phyloP scores from a whole-genome alignment of 1,140 invertebrate genomes.

The Temnothorax nylanderi region DNA sequence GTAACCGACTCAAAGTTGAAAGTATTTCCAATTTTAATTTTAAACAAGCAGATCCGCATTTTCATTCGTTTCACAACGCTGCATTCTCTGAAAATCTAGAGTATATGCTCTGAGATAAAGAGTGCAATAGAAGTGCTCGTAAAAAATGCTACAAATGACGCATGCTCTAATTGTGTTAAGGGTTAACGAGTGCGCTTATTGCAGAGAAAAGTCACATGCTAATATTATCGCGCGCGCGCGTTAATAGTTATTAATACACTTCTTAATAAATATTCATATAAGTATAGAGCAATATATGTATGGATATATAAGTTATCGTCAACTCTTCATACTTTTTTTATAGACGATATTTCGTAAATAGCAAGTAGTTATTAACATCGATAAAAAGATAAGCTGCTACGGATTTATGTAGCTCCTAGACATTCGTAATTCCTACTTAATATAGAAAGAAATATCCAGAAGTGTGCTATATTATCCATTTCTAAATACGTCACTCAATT shows the following conservation, averaged over 20 bases:
- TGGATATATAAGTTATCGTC: background rate
- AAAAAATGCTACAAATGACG: slow-evolving; percentile 78
- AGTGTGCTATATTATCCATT: slow-evolving; percentile 24
- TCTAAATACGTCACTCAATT: background rate
- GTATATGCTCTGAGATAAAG: slow-evolving; percentile 45
- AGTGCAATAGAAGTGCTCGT: slow-evolving; percentile 79
- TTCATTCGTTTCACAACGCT: slow-evolving; percentile 53
- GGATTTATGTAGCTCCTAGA: slow-evolving; percentile 16
- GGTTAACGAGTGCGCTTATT: slow-evolving; percentile 77
- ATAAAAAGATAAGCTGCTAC: background rate
- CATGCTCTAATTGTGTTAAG: slow-evolving; percentile 82
- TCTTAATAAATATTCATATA: slow-evolving; percentile 27
- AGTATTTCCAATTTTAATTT: slow-evolving; percentile 53
- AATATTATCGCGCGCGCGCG: background rate
- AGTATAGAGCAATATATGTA: slow-evolving; percentile 7
- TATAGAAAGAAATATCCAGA: slow-evolving; percentile 33
- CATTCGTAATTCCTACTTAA: slow-evolving; percentile 33
- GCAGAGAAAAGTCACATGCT: slow-evolving; percentile 78
- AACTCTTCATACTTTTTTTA: background rate
- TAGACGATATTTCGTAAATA: slow-evolving; percentile 15
- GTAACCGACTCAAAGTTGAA: background rate
- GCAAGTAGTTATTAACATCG: background rate
- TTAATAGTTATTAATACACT: slow-evolving; percentile 27
- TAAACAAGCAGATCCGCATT: slow-evolving; percentile 22
- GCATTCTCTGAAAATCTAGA: slow-evolving; percentile 36